A percentile compares a stretch with the other conserved stretches of the same genome.
phyloP scores from a whole-genome alignment of 2,797 vertebrate genomes.

The Acomys russatus region DNA sequence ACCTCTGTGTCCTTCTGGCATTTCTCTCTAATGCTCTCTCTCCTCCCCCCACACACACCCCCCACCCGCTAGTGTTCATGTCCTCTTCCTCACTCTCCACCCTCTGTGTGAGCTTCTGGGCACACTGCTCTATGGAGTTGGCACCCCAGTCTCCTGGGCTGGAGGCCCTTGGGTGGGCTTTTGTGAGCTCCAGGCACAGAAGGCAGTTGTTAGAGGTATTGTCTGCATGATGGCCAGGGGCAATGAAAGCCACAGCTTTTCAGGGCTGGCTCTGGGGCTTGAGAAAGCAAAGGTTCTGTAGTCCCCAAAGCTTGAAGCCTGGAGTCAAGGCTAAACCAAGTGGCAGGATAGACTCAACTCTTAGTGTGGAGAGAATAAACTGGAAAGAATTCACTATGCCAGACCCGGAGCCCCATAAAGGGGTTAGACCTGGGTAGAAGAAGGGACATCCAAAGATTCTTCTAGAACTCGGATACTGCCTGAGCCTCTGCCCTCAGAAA shows the following conservation, averaged over 20 bases:
- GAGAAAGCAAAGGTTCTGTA: slow-evolving; percentile 28
- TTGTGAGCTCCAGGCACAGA: not conserved
- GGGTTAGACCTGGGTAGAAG: not conserved
- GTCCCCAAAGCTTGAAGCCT: not conserved
- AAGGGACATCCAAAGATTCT: not conserved
- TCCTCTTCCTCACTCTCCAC: not conserved
- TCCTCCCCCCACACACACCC: no score
- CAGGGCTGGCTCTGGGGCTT: not conserved
- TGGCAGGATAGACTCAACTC: not conserved
- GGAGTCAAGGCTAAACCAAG: not conserved
- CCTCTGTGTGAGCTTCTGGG: not conserved
- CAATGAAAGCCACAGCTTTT: not conserved
- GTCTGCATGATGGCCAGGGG: not conserved
- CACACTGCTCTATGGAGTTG: not conserved
- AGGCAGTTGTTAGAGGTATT: not conserved
- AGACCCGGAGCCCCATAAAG: not conserved
- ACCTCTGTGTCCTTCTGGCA: not conserved
- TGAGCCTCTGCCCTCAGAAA: not conserved
- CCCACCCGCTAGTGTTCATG: no score
- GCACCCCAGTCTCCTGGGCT: not conserved
- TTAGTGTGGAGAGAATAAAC: not conserved
- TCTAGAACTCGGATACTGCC: not conserved
- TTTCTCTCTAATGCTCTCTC: slow-evolving; percentile 27
- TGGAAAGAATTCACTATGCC: not conserved
- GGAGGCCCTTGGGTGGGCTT: not conserved